Base-by-base conservation (phyloP, 2,113 vertebrate genomes). In the Gymnobelideus leadbeateri region DNA sequence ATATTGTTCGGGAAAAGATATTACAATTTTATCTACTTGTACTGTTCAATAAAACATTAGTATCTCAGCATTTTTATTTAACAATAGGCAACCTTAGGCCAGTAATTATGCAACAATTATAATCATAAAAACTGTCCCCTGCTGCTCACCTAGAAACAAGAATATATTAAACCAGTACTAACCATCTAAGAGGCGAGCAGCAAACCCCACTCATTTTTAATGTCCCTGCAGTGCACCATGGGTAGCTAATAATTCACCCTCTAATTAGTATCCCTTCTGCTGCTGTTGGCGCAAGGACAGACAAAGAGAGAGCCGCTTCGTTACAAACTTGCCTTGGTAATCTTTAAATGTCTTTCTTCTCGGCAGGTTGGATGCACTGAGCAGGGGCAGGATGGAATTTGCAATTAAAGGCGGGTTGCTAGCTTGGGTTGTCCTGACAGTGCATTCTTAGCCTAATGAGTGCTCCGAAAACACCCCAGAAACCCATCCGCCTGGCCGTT, bases 51-150 rank as follows among this genome's bases (percentile, higher is more conserved):
- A 99, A 99, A 98, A 98, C 98, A 98, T 99, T 98, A 98, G 98
- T 98, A 97, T 97, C 98, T 98, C 98, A 98, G 98, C 98, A 98
- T 98, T 98, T 99, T 98, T 99, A 98, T 99, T 99, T 99, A 99
- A 99, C 98, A 98, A 99, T 98, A 98, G 98, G 98, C 98, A 98
- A 98, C 98, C 98, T 98, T 98, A 99, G 98, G 98, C 98, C 97
- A 98, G 98, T 98, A 98, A 99, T 99, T 99, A 99, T 98, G 98
- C 98, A 99, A 99, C 98, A 99, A 99, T 99, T 99, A 99, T 99
- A 99, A 98, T 98, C 96, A 98, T 98, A 98, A 98, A 98, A 98
- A 98, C 97, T 98, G 98, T 98, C 98, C 98, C 98, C 98, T 97
- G 98, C 99, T 98, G 98, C 98, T 98, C 97, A 98, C 98, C 98